Base-by-base conservation (phyloP, 2,888 invertebrate genomes). In the Dromius quadrimaculatus region DNA sequence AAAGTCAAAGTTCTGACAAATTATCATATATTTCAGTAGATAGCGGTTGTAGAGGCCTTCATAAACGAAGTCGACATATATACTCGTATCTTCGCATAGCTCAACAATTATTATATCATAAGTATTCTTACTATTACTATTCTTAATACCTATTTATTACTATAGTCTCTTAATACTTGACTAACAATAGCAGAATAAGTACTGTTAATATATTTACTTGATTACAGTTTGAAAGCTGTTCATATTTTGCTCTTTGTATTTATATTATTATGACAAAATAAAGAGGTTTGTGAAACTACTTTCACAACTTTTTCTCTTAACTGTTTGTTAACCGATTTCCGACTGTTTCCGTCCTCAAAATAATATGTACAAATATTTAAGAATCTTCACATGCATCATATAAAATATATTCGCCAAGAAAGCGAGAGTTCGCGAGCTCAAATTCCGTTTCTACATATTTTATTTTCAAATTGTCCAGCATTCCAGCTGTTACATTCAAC, bases 181-280 rank as follows among this genome's bases (percentile, higher is more conserved):
- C 68, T 68, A 68, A 68, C 59, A 57, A 59, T 62, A 41, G 36
- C 36, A 34, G 41, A 54, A n/a, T n/a, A n/a, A 54, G 9, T 68
- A 68, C 59, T 68, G 68, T 68, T 68, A 59, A 68, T 41, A 68
- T 66, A 66, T 59, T 54, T 59, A 59, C 36, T 23, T 63, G 50
- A 54, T 54, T 63, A 64, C 59, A 54, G 45, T 68, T 68, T 38
- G 23, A 38, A 41, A 68, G 68, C 68, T 68, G 68, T 68, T 68
- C 68, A 68, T 68, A 68, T 68, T 68, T 68, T 68, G 68, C 68
- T 68, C 68, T 57, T 68, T 68, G 59, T 68, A 68, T 45, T 43
- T 68, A 68, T 68, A 68, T 68, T 57, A 59, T 68, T 50, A 68
- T 68, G 23, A 54, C 38, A 68, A 68, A 68, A 68, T 59, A 68